A percentile compares a stretch with the other conserved stretches of the same genome.
Conservation (phyloP, 1,140 invertebrate species). For the Conus betulinus region DNA sequence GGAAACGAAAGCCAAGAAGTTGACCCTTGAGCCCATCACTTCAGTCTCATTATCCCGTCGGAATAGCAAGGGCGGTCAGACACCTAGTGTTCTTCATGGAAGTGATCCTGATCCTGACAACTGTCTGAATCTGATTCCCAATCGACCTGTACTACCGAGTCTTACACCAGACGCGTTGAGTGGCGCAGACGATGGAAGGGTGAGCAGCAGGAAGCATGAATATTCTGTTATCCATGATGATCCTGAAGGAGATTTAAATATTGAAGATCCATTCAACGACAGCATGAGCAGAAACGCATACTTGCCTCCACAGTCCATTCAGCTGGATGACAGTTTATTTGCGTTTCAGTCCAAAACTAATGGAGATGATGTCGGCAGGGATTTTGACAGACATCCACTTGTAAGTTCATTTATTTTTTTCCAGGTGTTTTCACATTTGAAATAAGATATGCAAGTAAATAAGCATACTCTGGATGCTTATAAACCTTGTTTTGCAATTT, state of each 20-base stretch:
- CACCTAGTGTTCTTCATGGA: background rate
- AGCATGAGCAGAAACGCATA: slow-evolving; percentile 41
- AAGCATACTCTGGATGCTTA: no score
- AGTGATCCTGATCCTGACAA: background rate
- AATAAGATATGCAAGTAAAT: no score
- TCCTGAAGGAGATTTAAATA: background rate
- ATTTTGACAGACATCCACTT: no score
- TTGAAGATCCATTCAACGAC: slow-evolving; percentile 21
- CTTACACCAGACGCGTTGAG: background rate
- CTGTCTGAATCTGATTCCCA: background rate
- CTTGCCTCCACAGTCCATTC: slow-evolving; percentile 30
- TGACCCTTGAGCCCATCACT: slow-evolving; percentile 45
- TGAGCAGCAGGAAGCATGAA: background rate
- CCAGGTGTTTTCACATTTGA: no score
- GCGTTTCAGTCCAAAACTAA: slow-evolving; percentile 55
- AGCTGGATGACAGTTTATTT: slow-evolving; percentile 66
- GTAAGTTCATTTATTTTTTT: no score
- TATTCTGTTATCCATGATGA: background rate
- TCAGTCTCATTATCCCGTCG: background rate
- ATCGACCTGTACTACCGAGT: slow-evolving; percentile 15
- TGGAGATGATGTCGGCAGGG: no score
- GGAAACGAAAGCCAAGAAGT: slow-evolving; percentile 52
- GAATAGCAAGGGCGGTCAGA: background rate
- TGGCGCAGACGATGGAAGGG: background rate
- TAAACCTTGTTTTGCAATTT: no score